phyloP scores from a whole-genome alignment of 2,888 invertebrate species.

The Lymantria monacha region DNA sequence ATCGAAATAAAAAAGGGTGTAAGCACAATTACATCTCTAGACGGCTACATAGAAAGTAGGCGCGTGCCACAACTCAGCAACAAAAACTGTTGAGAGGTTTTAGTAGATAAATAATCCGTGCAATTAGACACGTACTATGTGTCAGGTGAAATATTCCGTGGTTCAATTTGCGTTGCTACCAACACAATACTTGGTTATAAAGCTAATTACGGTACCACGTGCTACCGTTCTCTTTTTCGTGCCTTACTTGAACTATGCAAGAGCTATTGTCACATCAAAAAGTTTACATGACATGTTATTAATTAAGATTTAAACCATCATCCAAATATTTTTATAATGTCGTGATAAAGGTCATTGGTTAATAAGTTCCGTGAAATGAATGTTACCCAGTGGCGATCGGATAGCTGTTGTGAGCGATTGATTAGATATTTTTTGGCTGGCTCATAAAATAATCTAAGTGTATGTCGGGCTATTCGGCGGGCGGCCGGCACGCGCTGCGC shows the following conservation, averaged over 20 bases:
- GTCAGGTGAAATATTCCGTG: constrained; percentile 73
- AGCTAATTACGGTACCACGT: constrained; percentile 63
- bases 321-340: constrained; percentile 33
- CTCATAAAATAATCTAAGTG: constrained; percentile 55
- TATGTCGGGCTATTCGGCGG: constrained; percentile 32
- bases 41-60: constrained; percentile 71
- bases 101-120: constrained; percentile 73
- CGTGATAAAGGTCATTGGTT: constrained; percentile 29
- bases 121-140: constrained; percentile 74
- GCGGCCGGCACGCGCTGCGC: constrained; percentile 55
- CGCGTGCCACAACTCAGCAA: constrained; percentile 64
- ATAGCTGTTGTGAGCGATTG: constrained; percentile 23
- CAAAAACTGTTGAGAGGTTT: constrained; percentile 67
- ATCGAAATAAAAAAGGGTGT: constrained; percentile 64
- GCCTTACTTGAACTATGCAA: constrained; percentile 34
- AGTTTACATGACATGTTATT: constrained; percentile 17
- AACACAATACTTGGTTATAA: constrained; percentile 59
- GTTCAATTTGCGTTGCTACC: constrained; percentile 65
- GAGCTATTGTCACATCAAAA: constrained; percentile 17
- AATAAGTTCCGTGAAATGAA: constrained; percentile 29
- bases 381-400: constrained; percentile 20
- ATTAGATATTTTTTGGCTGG: constrained; percentile 50
- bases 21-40: constrained; percentile 68
- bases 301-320: constrained; percentile 20
- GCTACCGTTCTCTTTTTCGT: constrained; percentile 54